These are phyloP conservation scores for Muscicapa comitata DNA, from an alignment of 2,797 vertebrate genomes.

Conservation along the genomic window DNA sequence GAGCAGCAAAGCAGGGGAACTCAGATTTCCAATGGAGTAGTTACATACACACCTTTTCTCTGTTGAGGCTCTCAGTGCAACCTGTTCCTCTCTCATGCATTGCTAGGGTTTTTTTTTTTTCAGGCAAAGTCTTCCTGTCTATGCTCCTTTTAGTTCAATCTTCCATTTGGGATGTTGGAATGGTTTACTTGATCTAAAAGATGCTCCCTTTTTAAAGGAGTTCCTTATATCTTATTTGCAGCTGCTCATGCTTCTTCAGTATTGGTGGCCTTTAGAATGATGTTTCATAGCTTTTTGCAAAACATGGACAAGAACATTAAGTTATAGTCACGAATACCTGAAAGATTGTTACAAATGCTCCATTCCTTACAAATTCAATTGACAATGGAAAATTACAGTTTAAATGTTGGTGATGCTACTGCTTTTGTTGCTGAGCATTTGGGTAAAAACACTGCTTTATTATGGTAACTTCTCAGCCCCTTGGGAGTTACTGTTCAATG, in stretches of 20 bases:
- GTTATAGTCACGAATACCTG: background rate
- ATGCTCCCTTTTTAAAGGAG: background rate
- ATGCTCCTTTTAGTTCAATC: background rate
- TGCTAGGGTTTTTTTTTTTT: background rate
- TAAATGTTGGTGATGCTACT: background rate
- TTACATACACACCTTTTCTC: background rate
- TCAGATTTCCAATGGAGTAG: background rate
- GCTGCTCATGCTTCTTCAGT: background rate
- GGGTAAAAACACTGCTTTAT: slow-evolving; percentile 26
- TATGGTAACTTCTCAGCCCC: background rate
- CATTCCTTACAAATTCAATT: background rate
- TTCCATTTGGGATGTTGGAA: background rate
- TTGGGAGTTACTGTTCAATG: background rate
- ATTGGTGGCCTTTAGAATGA: background rate
- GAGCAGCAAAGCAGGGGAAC: background rate
- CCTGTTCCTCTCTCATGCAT: background rate
- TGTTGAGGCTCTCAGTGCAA: background rate
- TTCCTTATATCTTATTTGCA: background rate
- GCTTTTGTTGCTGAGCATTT: slow-evolving; percentile 18
- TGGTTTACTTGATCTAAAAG: background rate
- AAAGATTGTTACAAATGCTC: background rate
- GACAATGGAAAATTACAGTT: background rate
- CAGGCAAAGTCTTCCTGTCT: background rate
- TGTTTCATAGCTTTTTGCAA: background rate
- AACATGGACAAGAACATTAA: background rate